Percentiles rank a stretch among this genome's conserved stretches.
phyloP scores from a whole-genome alignment of 2,113 vertebrate species.

The Ciconia boyciana region DNA sequence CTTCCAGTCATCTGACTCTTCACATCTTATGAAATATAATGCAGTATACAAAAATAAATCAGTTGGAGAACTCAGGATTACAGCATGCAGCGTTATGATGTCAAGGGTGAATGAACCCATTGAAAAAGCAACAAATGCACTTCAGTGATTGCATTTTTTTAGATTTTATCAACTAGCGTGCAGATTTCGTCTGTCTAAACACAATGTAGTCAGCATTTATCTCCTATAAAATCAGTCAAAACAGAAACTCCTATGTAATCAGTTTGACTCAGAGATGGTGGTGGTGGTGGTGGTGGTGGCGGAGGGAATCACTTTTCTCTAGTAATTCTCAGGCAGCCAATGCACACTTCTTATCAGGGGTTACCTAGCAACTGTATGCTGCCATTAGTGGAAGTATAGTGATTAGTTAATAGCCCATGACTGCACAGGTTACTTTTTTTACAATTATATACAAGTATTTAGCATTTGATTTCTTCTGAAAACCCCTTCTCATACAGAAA shows the following conservation, averaged over 20 bases:
- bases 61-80: neutral
- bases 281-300: neutral
- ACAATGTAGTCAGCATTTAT: conserved; percentile 41
- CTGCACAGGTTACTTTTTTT: conserved; percentile 35
- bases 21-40: conserved; percentile 6
- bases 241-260: conserved; percentile 52
- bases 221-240: conserved; percentile 47
- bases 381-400: neutral
- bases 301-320: conserved; percentile 25
- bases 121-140: conserved; percentile 17
- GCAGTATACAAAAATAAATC: conserved; percentile 32
- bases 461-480: conserved; percentile 46
- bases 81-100: neutral
- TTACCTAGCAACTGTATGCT: conserved; percentile 47
- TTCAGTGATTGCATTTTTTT: conserved; percentile 11
- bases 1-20: neutral
- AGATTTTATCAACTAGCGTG: neutral
- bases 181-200: neutral
- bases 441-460: conserved; percentile 24
- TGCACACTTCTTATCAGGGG: conserved; percentile 3
- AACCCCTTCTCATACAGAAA: neutral
- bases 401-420: conserved; percentile 46
- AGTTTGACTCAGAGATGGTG: conserved; percentile 16
- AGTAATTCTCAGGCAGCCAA: conserved; percentile 3
- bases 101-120: conserved; percentile 17